Evolutionary conservation across 2,888 invertebrate genomes (phyloP), one percentile per base, ranked within the genome.

Genomic region (Lasioglossum oenotherae): DNA sequence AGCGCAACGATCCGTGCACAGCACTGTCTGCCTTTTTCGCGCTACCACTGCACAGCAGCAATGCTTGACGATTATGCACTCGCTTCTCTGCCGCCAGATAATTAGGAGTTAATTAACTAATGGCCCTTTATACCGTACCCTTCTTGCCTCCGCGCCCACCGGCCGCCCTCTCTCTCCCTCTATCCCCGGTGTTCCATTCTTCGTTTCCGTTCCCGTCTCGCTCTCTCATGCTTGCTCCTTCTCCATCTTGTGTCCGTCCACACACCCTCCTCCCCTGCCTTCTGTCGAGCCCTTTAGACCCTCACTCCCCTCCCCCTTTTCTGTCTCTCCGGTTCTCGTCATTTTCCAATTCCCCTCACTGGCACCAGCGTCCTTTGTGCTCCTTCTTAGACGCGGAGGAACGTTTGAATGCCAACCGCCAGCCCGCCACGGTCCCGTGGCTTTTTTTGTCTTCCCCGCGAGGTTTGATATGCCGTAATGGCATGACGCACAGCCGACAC

Each of bases 51-150:
- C 89, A 89, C 89, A 89, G 74, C 89, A 87, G 88, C 89, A 90
- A 92, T 91, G 91, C 89, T 87, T 88, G 90, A 91, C 93, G 93
- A 92, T 92, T 91, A 92, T 93, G 90, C 92, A 89, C 90, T 89
- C 91, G 91, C 91, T 92, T 92, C 90, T 91, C 90, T 89, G 91
- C 91, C 91, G 91, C 85, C 91, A 92, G 92, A 93, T 94, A 94
- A 94, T 94, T 93, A 93, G 93, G 91, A 93, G 94, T 93, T 94
- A 94, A 94, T 94, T 93, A 94, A 94, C 94, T 94, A 94, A 94
- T 94, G 94, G 94, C 92, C 93, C 92, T 93, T 93, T 93, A 92
- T 92, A 88, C 86, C 86, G 88, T 89, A 88, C 91, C 91, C 90
- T 90, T 91, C 90, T 71, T 80, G 76, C 85, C 73, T 73, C 87